A percentile compares a stretch with the other conserved stretches of the same genome.
Evolutionary conservation across 1,140 invertebrate genomes (phyloP).

Genomic region (Eciton burchellii): DNA sequence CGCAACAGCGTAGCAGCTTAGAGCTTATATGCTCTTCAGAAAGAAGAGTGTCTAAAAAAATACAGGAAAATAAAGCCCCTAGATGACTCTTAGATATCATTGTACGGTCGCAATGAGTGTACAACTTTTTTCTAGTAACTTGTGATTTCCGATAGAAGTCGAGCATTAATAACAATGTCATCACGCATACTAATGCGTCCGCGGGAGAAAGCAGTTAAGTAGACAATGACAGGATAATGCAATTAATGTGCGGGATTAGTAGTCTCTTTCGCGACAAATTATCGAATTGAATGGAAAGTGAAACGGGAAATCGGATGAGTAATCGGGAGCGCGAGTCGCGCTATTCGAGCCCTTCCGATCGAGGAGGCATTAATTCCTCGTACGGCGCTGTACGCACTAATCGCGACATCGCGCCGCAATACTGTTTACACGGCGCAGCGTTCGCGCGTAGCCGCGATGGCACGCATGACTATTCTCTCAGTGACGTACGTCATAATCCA

Average conservation of each 20-base stretch:
- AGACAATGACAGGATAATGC: slow-evolving; percentile 5
- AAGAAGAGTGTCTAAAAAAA: no score
- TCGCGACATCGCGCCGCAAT: slow-evolving; percentile 21
- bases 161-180: not conserved
- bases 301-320: slow-evolving; percentile 14
- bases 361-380: slow-evolving; percentile 24
- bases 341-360: not conserved
- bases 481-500: slow-evolving; percentile 15
- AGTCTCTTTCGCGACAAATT: not conserved
- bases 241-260: slow-evolving; percentile 9
- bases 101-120: not conserved
- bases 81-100: no score
- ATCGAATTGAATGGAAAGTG: no score
- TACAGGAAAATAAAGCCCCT: no score
- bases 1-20: no score
- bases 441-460: not conserved
- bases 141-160: not conserved
- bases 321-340: not conserved
- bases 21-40: no score
- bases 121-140: no score
- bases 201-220: slow-evolving; percentile 11
- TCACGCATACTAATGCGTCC: not conserved
- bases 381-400: slow-evolving; percentile 2
- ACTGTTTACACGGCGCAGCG: slow-evolving; percentile 19
- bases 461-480: slow-evolving; percentile 26